Evolutionary conservation across 2,113 vertebrate species (phyloP).

Genomic region (human): GRCh38 chr15:92696501-92697000

Average conservation of each 20-base stretch:
- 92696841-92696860: neutral
- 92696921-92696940: neutral
- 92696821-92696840: neutral
- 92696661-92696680: neutral
- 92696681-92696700: too few species aligned
- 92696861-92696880: neutral
- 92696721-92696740: neutral
- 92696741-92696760: neutral
- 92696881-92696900: neutral
- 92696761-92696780: neutral
- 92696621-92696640: neutral
- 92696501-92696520: neutral
- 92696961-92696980: neutral
- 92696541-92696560: neutral
- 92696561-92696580: too few species aligned
- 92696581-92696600: neutral
- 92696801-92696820: neutral
- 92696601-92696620: fast-evolving
- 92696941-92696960: neutral
- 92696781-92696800: neutral
- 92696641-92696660: neutral
- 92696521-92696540: neutral
- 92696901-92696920: neutral
- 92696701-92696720: neutral
- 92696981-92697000: neutral